A percentile compares a stretch with the other conserved stretches of the same genome.
Evolutionary conservation across 2,888 invertebrate genomes (phyloP).

Genomic region (Mongoloraphidia duomilia): DNA sequence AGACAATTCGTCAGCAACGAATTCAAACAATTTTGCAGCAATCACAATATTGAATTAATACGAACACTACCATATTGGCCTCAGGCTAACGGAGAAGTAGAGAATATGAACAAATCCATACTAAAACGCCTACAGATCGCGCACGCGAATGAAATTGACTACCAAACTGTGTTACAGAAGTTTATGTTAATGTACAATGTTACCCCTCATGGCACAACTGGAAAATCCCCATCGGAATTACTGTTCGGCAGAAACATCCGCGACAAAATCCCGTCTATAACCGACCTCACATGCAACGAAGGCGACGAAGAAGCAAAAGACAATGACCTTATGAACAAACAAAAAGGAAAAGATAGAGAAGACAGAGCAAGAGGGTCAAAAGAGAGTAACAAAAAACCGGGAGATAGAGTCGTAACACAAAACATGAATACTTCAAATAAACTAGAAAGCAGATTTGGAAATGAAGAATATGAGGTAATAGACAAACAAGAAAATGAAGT

Average conservation of each 20-base stretch:
- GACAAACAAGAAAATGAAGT: constrained; percentile 3
- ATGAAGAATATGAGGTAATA: not conserved
- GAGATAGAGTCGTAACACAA: constrained; percentile 6
- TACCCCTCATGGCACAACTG: constrained; percentile 17
- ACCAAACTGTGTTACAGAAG: constrained; percentile 11
- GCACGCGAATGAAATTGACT: too few species aligned
- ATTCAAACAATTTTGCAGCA: too few species aligned
- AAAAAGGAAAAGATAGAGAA: constrained; percentile 8
- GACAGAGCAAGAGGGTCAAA: constrained; percentile 5
- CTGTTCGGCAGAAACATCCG: constrained; percentile 13
- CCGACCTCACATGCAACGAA: constrained; percentile 2
- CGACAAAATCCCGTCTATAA: constrained; percentile 12
- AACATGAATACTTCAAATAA: constrained; percentile 1
- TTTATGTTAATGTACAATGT: constrained; percentile 10
- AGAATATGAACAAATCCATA: too few species aligned
- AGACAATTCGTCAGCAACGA: constrained; percentile 11
- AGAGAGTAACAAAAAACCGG: constrained; percentile 1
- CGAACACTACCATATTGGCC: too few species aligned
- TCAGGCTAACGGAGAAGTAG: too few species aligned
- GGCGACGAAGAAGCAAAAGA: constrained; percentile 1
- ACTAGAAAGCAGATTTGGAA: constrained; percentile 1
- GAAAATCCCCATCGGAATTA: constrained; percentile 15
- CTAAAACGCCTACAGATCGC: too few species aligned
- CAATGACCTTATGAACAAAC: constrained; percentile 5
- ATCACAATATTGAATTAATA: too few species aligned